Percentiles rank a stretch among this genome's conserved stretches.
Conservation (phyloP, 2,113 vertebrate species). For the Thermophis baileyi region DNA sequence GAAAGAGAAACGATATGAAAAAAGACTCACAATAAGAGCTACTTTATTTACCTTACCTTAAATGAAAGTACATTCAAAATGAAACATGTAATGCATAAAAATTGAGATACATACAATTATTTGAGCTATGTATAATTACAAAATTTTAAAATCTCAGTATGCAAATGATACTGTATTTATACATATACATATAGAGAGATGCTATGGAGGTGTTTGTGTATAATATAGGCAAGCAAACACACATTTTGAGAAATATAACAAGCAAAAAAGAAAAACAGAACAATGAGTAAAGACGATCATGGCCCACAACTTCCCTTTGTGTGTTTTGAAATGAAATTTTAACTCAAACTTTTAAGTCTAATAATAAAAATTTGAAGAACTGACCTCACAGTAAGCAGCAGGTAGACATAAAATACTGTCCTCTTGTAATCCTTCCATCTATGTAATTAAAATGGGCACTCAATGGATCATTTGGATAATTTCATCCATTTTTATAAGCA, state of each 20-base stretch:
- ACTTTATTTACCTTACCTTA: slow-evolving; percentile 71
- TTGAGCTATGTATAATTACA: slow-evolving; percentile 48
- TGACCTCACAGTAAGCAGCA: slow-evolving; percentile 98
- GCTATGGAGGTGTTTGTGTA: slow-evolving; percentile 50
- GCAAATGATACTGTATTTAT: slow-evolving; percentile 60
- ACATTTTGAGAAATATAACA: slow-evolving; percentile 63
- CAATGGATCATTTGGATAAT: slow-evolving; percentile 94
- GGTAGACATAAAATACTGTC: slow-evolving; percentile 98
- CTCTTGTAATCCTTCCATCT: slow-evolving; percentile 99
- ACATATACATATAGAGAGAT: slow-evolving; percentile 65
- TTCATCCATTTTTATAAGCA: slow-evolving; percentile 95
- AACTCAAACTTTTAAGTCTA: slow-evolving; percentile 86
- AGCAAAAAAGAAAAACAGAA: slow-evolving; percentile 68
- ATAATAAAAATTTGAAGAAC: slow-evolving; percentile 99
- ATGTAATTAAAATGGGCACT: slow-evolving; percentile 99
- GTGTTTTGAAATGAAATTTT: slow-evolving; percentile 82
- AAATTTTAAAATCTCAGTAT: slow-evolving; percentile 55
- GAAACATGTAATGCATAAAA: slow-evolving; percentile 33
- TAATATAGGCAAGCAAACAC: slow-evolving; percentile 44
- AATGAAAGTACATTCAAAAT: slow-evolving; percentile 68
- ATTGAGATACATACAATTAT: slow-evolving; percentile 55
- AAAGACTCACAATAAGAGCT: slow-evolving; percentile 68
- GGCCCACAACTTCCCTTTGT: slow-evolving; percentile 81
- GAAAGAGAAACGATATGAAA: slow-evolving; percentile 81
- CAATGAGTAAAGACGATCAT: slow-evolving; percentile 79